phyloP scores from a whole-genome alignment of 2,888 invertebrate genomes.

The Eupelmus urozonus region DNA sequence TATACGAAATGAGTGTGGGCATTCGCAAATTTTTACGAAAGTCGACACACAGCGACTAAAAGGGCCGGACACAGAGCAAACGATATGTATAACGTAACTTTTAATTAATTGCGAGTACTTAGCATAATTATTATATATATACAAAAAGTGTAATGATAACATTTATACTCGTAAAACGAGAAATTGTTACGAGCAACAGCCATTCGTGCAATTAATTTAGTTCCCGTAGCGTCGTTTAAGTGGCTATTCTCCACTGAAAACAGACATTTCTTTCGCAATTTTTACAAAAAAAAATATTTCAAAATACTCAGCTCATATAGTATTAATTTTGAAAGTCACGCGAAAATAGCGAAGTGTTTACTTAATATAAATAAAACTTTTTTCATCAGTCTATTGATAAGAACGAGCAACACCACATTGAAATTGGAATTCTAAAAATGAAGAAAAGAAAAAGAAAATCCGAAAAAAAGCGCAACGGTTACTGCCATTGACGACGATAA shows the following conservation, averaged over 20 bases:
- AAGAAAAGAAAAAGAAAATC: conserved; percentile 9
- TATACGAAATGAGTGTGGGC: conserved; percentile 24
- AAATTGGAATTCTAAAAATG: conserved; percentile 25
- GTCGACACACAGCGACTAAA: not conserved
- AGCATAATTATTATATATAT: conserved; percentile 27
- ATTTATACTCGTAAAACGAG: conserved; percentile 28
- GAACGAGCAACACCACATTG: not conserved
- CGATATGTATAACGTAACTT: conserved; percentile 7
- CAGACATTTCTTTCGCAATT: conserved; percentile 1
- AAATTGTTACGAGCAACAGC: conserved; percentile 50
- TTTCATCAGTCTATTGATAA: not conserved
- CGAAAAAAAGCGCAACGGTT: conserved; percentile 17
- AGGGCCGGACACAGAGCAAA: conserved; percentile 17
- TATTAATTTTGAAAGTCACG: conserved; percentile 7
- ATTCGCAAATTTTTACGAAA: conserved; percentile 48
- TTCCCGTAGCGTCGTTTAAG: conserved; percentile 4
- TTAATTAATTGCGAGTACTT: conserved; percentile 30
- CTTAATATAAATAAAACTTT: conserved; percentile 16
- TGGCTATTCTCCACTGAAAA: not conserved
- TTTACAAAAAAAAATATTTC: conserved; percentile 15
- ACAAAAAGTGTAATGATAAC: conserved; percentile 12
- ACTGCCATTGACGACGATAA: conserved; percentile 42
- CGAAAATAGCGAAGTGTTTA: not conserved
- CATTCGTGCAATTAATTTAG: conserved; percentile 55
- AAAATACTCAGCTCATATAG: conserved; percentile 31